Evolutionary conservation across 2,113 vertebrate species (phyloP), one percentile per base, ranked within the genome.

Genomic region (Formicarius rufipectus): DNA sequence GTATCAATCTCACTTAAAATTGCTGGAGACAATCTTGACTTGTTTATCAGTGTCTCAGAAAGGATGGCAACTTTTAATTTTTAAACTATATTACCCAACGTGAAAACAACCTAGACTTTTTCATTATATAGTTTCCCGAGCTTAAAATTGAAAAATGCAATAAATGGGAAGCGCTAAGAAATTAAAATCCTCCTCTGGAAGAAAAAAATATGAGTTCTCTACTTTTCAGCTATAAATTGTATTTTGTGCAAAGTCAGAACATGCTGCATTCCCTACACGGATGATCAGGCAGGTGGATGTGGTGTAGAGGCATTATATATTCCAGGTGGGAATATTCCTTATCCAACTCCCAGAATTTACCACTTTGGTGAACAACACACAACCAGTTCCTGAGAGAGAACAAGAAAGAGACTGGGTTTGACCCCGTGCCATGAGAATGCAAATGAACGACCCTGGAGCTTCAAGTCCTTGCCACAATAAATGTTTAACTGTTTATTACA

Each of bases 1-100:
- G 47, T 88, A 92, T 94, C 85, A 94, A 77, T 94, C 87, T 96
- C 87, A 92, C 85, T 96, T 92, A 67, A 84, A 68, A 86, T 12
- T 60, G 62, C 85, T 60, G 60, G 19, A 71, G 90, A 84, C 85
- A n/a, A 93, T 74, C 75, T 62, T 79, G 66, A 72, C 60, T 93
- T 96, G 71, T 80, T 95, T 96, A 93, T 59, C 82, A 28, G 14
- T 72, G 74, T 67, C 64, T 75, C 73, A 88, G 79, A 75, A 93
- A 93, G 19, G 14, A 92, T 23, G 28, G 60, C 6, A 88, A 63
- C 44, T 95, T 91, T 89, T 89, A 87, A 75, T 84, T 93, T 94
- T 84, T 75, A 66, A 90, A 79, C 55, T 33, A 3, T 12, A 78
- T 82, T 66, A 53, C 37, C 42, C 30, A 35, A 68, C 25, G 67